These are phyloP conservation scores for Vollenhovia emeryi DNA, from an alignment of 1,140 invertebrate genomes.

Conservation along the genomic window DNA sequence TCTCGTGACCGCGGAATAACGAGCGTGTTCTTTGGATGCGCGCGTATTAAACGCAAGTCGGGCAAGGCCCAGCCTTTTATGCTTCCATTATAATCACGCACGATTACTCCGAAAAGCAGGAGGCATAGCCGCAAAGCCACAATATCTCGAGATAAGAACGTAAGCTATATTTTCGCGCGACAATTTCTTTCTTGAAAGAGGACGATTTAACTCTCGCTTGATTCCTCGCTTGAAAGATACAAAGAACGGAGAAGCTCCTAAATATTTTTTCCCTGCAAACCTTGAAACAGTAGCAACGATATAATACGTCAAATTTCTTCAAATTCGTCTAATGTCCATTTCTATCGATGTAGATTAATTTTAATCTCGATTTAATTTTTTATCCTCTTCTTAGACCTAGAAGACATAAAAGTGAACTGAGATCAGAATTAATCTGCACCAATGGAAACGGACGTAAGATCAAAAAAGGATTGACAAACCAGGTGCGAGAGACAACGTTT, in stretches of 20 bases:
- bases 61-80: not conserved
- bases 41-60: constrained; percentile 9
- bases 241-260: not conserved
- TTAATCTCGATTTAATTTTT: too few relatives aligned
- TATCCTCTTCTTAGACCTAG: too few relatives aligned
- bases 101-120: constrained; percentile 21
- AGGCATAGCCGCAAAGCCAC: not conserved
- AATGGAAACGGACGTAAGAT: too few relatives aligned
- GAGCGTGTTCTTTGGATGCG: constrained; percentile 11
- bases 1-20: not conserved
- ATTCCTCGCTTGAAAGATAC: too few relatives aligned
- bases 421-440: too few relatives aligned
- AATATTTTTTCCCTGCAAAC: not conserved
- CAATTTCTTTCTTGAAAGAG: not conserved
- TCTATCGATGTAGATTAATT: too few relatives aligned
- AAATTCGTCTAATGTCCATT: not conserved
- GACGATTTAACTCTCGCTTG: too few relatives aligned
- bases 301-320: not conserved
- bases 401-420: too few relatives aligned
- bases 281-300: not conserved
- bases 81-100: not conserved
- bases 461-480: not conserved
- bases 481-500: too few relatives aligned
- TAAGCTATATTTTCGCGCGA: not conserved
- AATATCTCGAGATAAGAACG: not conserved